phyloP scores from a whole-genome alignment of 2,113 vertebrate genomes.

The Balaeniceps rex region DNA sequence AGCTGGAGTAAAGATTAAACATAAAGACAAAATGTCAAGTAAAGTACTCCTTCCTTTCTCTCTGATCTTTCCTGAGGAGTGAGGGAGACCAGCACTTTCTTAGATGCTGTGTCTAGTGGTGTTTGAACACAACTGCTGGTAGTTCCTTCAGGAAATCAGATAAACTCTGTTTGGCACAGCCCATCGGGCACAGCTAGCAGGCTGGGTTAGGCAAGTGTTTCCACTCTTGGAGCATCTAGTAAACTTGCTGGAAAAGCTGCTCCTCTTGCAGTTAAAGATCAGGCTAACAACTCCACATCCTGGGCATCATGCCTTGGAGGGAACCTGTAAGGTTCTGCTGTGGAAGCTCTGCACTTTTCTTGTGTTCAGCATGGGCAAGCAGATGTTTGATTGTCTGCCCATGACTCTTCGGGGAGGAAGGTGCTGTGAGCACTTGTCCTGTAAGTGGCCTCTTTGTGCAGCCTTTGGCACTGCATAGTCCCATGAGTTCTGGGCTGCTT shows the following conservation, averaged over 20 bases:
- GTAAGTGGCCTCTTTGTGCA: background rate
- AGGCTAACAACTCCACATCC: background rate
- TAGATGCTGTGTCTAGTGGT: background rate
- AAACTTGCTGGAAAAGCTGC: background rate
- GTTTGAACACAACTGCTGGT: background rate
- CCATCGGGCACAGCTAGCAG: background rate
- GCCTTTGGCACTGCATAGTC: background rate
- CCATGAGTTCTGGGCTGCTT: background rate
- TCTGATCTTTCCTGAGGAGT: background rate
- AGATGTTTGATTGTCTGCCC: background rate
- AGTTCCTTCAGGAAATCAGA: background rate
- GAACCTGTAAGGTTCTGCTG: background rate
- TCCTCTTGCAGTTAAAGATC: background rate
- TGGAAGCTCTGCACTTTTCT: background rate
- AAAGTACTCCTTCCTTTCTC: background rate
- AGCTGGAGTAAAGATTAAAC: background rate
- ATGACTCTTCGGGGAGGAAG: background rate
- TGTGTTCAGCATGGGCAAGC: background rate
- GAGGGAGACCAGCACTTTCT: background rate
- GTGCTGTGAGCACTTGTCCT: background rate
- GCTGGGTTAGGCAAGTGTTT: background rate
- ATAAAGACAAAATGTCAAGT: background rate
- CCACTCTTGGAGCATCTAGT: background rate
- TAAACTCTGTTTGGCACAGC: background rate
- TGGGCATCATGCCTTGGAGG: background rate